phyloP scores from a whole-genome alignment of 1,140 invertebrate genomes.

The Catajapyx aquilonaris region DNA sequence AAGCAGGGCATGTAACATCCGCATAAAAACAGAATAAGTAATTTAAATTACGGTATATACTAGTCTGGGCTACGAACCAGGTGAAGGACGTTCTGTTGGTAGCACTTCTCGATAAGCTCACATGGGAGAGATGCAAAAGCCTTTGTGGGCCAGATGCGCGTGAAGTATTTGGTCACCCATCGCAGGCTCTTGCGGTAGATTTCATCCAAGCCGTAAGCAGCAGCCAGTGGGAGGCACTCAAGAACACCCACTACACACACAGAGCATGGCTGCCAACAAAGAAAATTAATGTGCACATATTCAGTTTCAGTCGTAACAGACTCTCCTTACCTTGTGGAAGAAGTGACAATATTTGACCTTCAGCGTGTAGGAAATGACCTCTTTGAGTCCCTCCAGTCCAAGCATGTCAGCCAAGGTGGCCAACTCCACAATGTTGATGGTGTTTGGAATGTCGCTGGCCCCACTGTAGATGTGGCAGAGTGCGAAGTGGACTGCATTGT shows the following conservation, averaged over 20 bases:
- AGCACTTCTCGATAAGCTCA: constrained; percentile 60
- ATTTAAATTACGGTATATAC: constrained; percentile 13
- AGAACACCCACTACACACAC: constrained; percentile 53
- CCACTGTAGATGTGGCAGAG: constrained; percentile 83
- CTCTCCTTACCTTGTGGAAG: constrained; percentile 53
- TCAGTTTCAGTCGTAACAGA: constrained; percentile 2
- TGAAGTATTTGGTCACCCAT: constrained; percentile 68
- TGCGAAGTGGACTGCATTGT: constrained; percentile 65
- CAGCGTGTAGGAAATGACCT: constrained; percentile 65
- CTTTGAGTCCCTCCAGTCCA: constrained; percentile 67
- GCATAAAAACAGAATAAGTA: constrained; percentile 7
- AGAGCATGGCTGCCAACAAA: constrained; percentile 41
- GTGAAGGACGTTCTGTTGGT: constrained; percentile 54
- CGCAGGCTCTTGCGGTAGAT: constrained; percentile 59
- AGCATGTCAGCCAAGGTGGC: constrained; percentile 70
- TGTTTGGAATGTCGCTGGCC: constrained; percentile 57
- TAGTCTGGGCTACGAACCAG: constrained; percentile 26
- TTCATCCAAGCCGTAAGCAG: constrained; percentile 68
- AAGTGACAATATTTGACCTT: constrained; percentile 79
- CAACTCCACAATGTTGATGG: constrained; percentile 63
- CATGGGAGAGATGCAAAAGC: constrained; percentile 56
- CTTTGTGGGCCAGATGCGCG: constrained; percentile 66
- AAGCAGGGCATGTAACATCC: constrained; percentile 4
- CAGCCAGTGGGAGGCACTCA: constrained; percentile 58
- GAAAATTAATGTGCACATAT: constrained; percentile 5